phyloP scores from a whole-genome alignment of 1,140 invertebrate genomes.

The Drosophila biarmipes region DNA sequence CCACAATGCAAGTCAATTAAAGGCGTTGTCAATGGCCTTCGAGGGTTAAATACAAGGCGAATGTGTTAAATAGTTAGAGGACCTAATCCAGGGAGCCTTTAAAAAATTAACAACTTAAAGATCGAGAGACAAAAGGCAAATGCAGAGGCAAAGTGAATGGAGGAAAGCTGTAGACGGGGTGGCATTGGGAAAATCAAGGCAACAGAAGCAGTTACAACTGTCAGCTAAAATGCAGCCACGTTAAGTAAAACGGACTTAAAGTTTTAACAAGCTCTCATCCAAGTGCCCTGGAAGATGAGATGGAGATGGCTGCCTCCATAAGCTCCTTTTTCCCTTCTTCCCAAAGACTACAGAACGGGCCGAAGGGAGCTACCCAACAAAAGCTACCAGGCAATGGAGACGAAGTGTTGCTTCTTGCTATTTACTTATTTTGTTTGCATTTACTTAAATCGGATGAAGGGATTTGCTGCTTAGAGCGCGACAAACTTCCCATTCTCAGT shows the following conservation, averaged over 20 bases:
- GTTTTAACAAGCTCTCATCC: slow-evolving; percentile 77
- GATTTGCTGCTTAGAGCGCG: slow-evolving; percentile 80
- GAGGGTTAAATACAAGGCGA: slow-evolving; percentile 7
- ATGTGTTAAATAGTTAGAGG: slow-evolving; percentile 55
- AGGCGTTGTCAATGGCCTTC: slow-evolving; percentile 62
- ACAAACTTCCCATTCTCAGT: slow-evolving; percentile 42
- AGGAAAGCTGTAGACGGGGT: background rate
- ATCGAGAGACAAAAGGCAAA: slow-evolving; percentile 13
- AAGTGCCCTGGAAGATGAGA: slow-evolving; percentile 54
- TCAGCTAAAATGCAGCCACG: slow-evolving; percentile 78
- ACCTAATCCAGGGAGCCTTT: slow-evolving; percentile 42
- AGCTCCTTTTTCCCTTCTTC: slow-evolving; percentile 46
- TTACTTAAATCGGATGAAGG: slow-evolving; percentile 83
- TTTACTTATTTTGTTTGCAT: slow-evolving; percentile 83
- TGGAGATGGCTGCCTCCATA: slow-evolving; percentile 33
- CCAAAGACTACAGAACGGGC: background rate
- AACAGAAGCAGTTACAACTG: slow-evolving; percentile 73
- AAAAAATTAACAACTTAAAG: slow-evolving; percentile 58
- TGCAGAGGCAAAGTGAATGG: background rate
- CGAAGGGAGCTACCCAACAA: background rate
- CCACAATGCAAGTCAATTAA: slow-evolving; percentile 70
- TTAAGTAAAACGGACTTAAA: slow-evolving; percentile 83
- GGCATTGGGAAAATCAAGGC: slow-evolving; percentile 20
- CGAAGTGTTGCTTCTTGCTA: slow-evolving; percentile 78
- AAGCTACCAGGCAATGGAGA: slow-evolving; percentile 29